Evolutionary conservation across 2,888 invertebrate species (phyloP).

Genomic region (Melipona bicolor): DNA sequence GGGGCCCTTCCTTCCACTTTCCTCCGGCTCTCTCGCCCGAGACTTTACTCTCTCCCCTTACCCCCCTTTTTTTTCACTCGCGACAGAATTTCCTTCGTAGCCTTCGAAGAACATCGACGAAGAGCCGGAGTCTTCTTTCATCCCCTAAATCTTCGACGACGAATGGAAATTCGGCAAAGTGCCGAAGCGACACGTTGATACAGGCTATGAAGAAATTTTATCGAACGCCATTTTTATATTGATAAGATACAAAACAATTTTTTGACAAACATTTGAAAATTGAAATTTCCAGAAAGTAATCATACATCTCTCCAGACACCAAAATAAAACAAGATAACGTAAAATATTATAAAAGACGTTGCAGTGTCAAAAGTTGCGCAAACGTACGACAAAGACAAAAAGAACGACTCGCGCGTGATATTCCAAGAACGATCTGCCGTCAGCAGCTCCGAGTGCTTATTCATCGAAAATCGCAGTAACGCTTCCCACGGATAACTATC

Average conservation of each 20-base stretch:
- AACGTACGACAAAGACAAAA: neutral
- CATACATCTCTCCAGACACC: neutral
- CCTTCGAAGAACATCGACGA: neutral
- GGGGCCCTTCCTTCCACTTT: constrained; percentile 79
- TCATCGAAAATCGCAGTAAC: neutral
- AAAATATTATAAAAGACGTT: no score
- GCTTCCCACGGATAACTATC: constrained; percentile 14
- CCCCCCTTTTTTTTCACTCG: constrained; percentile 49
- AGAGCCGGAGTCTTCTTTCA: neutral
- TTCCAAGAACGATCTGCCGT: neutral
- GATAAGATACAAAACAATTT: no score
- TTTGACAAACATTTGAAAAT: neutral
- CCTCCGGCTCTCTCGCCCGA: constrained; percentile 61
- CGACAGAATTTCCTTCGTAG: constrained; percentile 49
- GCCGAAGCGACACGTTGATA: no score
- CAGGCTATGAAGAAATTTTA: no score
- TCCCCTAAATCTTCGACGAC: neutral
- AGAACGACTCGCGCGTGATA: neutral
- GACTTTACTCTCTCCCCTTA: constrained; percentile 53
- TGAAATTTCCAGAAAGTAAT: neutral
- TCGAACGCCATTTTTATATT: no score
- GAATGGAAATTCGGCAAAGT: neutral
- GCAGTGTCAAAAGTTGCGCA: neutral
- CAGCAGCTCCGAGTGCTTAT: neutral
- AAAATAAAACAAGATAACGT: no score